phyloP scores from a whole-genome alignment of 2,113 vertebrate genomes.

The Gasterosteus nipponicus region DNA sequence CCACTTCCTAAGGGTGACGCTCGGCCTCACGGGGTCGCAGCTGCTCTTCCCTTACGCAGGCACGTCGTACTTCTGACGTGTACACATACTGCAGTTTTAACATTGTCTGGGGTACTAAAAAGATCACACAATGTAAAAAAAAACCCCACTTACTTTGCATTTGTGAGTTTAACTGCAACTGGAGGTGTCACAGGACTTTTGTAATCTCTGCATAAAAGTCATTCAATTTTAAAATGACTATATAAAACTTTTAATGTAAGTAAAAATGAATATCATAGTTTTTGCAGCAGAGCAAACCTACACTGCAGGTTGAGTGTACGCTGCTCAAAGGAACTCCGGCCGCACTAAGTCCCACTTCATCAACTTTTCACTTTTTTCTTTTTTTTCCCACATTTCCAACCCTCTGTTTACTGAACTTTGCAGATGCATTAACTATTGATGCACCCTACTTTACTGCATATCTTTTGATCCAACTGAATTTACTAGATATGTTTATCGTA shows the following conservation, averaged over 20 bases:
- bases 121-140: too few species aligned
- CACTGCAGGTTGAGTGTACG: not conserved
- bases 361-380: not conserved
- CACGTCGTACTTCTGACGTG: slow-evolving; percentile 10
- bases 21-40: slow-evolving; percentile 88
- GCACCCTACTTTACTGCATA: not conserved
- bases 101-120: too few species aligned
- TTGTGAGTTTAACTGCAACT: not conserved
- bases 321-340: not conserved
- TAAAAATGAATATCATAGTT: not conserved
- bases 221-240: not conserved
- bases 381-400: not conserved
- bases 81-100: too few species aligned
- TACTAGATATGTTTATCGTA: not conserved
- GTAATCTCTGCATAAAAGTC: not conserved
- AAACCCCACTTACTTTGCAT: not conserved
- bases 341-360: not conserved
- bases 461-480: not conserved
- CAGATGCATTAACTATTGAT: not conserved
- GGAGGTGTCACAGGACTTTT: not conserved
- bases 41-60: slow-evolving; percentile 86
- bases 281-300: not conserved
- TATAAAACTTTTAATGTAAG: not conserved
- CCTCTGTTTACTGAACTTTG: not conserved
- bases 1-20: slow-evolving; percentile 82